A percentile compares a stretch with the other conserved stretches of the same genome.
Conservation (phyloP, 2,113 vertebrate genomes). For the Thalassarche chlororhynchos region DNA sequence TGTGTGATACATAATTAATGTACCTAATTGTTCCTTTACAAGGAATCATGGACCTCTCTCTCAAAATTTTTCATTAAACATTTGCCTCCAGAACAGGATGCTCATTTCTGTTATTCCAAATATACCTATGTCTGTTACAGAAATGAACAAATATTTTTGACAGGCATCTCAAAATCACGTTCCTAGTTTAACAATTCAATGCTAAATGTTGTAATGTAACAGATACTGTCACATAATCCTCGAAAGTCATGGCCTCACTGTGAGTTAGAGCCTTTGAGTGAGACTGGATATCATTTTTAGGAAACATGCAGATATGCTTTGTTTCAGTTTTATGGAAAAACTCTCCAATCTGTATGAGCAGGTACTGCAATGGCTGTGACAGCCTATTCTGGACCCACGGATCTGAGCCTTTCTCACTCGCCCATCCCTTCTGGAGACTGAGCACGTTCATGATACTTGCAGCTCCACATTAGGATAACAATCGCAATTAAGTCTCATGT, state of each 20-base stretch:
- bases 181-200: neutral
- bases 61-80: neutral
- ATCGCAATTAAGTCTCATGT: neutral
- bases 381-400: neutral
- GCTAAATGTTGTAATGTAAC: neutral
- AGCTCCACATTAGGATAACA: neutral
- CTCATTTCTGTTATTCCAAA: neutral
- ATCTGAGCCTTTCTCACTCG: neutral
- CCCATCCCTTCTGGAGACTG: neutral
- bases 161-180: neutral
- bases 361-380: neutral
- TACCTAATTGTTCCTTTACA: neutral
- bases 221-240: neutral
- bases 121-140: neutral
- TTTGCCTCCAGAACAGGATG: neutral
- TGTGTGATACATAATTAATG: neutral
- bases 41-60: fast-evolving
- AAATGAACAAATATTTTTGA: neutral
- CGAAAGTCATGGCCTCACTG: neutral
- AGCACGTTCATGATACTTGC: neutral
- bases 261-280: neutral
- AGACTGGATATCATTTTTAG: neutral
- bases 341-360: neutral
- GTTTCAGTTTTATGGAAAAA: neutral
- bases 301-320: neutral